Evolutionary conservation across 2,113 vertebrate species (phyloP).

Genomic region (Vulpes vulpes): DNA sequence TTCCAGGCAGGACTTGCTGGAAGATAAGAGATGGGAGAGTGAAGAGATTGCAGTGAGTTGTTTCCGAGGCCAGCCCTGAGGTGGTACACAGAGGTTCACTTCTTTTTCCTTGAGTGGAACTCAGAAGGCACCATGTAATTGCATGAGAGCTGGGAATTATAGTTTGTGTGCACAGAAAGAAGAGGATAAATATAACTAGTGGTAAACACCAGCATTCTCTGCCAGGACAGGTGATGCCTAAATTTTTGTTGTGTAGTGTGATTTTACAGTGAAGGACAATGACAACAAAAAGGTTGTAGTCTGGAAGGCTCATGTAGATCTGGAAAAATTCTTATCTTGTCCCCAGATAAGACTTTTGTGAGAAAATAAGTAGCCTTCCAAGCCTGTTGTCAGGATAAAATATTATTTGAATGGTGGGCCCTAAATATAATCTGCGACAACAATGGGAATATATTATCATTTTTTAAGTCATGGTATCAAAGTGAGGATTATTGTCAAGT

Average conservation of each 20-base stretch:
- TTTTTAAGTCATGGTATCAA: not conserved
- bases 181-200: not conserved
- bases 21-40: not conserved
- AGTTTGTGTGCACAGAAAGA: not conserved
- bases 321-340: not conserved
- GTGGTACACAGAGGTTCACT: not conserved
- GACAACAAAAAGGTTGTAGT: not conserved
- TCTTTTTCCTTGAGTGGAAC: not conserved
- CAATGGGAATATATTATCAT: not conserved
- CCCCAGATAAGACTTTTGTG: not conserved
- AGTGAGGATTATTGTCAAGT: not conserved
- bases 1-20: not conserved
- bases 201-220: not conserved
- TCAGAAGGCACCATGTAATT: not conserved
- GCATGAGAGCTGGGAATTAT: not conserved
- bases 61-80: not conserved
- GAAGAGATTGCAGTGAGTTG: not conserved
- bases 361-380: not conserved
- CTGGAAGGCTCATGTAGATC: not conserved
- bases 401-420: not conserved
- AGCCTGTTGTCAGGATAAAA: not conserved
- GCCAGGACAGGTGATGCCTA: not conserved
- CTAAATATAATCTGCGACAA: not conserved
- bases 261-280: not conserved
- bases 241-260: not conserved